phyloP scores from a whole-genome alignment of 2,113 vertebrate genomes.

The Cyanoramphus novaezelandiae region DNA sequence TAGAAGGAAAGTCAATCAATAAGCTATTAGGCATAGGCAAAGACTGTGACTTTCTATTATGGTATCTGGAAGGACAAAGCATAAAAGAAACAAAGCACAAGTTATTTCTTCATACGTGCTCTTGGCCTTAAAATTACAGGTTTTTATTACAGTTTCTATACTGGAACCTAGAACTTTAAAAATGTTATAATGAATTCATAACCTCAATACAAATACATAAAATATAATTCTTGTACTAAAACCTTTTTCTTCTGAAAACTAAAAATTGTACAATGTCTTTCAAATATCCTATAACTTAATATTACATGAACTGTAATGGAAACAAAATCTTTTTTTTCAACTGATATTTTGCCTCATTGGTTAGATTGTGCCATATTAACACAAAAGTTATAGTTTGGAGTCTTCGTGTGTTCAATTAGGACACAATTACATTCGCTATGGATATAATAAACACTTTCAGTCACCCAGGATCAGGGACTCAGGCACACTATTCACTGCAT shows the following conservation, averaged over 20 bases:
- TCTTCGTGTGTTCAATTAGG: not conserved
- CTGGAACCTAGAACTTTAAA: not conserved
- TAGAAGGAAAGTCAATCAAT: not conserved
- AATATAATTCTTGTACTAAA: not conserved
- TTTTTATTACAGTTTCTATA: not conserved
- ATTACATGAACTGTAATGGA: not conserved
- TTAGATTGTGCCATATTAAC: not conserved
- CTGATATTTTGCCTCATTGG: not conserved
- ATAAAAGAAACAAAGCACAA: not conserved
- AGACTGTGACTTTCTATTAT: not conserved
- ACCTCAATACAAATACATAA: not conserved
- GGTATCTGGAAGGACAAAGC: not conserved
- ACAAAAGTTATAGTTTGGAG: not conserved
- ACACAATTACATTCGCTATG: not conserved
- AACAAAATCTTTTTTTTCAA: not conserved
- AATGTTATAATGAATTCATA: not conserved
- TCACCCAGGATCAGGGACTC: not conserved
- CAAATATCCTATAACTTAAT: not conserved
- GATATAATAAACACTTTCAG: not conserved
- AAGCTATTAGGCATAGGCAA: not conserved
- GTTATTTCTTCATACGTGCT: not conserved
- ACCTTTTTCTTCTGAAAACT: accelerated
- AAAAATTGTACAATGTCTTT: not conserved
- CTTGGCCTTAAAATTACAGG: not conserved
- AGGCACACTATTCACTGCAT: not conserved